phyloP scores from a whole-genome alignment of 2,113 vertebrate genomes.

The Plestiodon gilberti region DNA sequence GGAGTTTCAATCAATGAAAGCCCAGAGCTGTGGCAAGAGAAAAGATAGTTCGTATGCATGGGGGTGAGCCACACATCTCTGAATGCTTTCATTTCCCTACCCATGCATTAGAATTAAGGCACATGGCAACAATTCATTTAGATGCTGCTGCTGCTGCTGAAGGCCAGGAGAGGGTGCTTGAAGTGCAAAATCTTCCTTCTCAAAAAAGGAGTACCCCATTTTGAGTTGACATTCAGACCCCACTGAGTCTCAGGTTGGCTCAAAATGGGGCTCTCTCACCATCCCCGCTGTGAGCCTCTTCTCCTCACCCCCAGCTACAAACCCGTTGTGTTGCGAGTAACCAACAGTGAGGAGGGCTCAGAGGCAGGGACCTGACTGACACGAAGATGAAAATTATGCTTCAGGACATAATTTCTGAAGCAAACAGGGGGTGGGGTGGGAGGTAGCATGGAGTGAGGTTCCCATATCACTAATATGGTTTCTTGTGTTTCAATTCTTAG shows the following conservation, averaged over 20 bases:
- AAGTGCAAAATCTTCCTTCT: background rate
- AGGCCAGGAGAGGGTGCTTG: background rate
- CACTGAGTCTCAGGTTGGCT: no score
- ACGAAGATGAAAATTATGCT: background rate
- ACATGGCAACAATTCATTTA: background rate
- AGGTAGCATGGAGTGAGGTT: background rate
- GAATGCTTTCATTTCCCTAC: background rate
- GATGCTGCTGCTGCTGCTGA: background rate
- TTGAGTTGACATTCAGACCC: background rate
- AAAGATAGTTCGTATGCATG: background rate
- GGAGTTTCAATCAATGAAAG: background rate
- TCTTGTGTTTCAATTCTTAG: conserved; percentile 54
- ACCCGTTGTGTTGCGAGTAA: background rate
- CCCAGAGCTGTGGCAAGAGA: background rate
- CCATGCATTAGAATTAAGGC: background rate
- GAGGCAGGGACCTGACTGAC: background rate
- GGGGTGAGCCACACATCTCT: background rate
- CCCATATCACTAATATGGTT: background rate
- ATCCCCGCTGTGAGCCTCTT: background rate
- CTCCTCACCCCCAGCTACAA: no score
- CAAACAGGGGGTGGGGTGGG: fast-evolving
- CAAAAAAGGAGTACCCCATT: background rate
- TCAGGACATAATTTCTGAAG: background rate
- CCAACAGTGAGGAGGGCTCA: background rate
- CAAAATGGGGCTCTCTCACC: background rate